Evolutionary conservation across 1,140 invertebrate genomes (phyloP).

Genomic region (Lasaia peninsularis): DNA sequence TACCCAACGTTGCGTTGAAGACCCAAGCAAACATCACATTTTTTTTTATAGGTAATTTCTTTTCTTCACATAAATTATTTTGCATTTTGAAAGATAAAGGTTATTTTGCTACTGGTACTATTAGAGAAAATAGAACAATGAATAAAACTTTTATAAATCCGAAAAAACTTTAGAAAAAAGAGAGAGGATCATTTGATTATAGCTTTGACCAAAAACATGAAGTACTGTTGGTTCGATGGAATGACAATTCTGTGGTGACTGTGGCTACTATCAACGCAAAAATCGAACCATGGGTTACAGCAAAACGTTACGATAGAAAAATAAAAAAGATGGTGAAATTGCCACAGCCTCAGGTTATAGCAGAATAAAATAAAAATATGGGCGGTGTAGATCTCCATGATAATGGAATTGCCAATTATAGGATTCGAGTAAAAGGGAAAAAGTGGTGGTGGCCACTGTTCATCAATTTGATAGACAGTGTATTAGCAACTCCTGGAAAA

Average conservation of each 20-base stretch:
- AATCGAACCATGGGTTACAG: slow-evolving; percentile 15
- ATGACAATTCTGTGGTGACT: slow-evolving; percentile 18
- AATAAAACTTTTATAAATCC: slow-evolving; percentile 15
- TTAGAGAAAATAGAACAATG: slow-evolving; percentile 14
- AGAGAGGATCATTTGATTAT: slow-evolving; percentile 9
- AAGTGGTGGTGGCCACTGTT: slow-evolving; percentile 13
- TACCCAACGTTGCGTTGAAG: too few species aligned
- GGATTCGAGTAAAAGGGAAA: slow-evolving; percentile 20
- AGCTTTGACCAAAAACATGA: slow-evolving; percentile 14
- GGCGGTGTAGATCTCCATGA: slow-evolving; percentile 21
- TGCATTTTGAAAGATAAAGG: slow-evolving; percentile 14
- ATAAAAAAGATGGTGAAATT: slow-evolving; percentile 7
- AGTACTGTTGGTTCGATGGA: slow-evolving; percentile 16
- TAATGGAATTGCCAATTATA: slow-evolving; percentile 18
- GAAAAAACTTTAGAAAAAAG: slow-evolving; percentile 12
- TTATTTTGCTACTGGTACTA: slow-evolving; percentile 13
- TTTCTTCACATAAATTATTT: slow-evolving; percentile 12
- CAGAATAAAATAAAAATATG: slow-evolving; percentile 19
- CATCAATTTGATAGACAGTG: slow-evolving; percentile 15
- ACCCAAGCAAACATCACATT: neutral
- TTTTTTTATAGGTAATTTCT: neutral
- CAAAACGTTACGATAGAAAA: slow-evolving; percentile 23
- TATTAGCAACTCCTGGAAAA: slow-evolving; percentile 10
- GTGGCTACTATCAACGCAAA: slow-evolving; percentile 13
- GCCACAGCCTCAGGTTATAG: slow-evolving; percentile 12